phyloP scores from a whole-genome alignment of 2,888 invertebrate species.

The Lucinisca nassula region DNA sequence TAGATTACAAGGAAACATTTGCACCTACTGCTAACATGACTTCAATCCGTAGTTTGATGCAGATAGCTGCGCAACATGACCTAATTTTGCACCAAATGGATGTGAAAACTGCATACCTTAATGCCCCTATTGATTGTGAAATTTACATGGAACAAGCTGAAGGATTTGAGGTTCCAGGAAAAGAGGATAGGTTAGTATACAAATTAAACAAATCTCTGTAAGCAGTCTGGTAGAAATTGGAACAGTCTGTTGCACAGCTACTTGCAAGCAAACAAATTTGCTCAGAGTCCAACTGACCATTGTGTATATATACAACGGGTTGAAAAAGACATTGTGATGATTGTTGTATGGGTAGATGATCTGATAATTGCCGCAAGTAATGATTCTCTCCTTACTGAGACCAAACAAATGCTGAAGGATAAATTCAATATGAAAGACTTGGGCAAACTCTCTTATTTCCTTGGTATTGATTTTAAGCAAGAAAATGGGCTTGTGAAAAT shows the following conservation, averaged over 20 bases:
- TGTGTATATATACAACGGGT: constrained; percentile 40
- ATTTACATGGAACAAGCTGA: constrained; percentile 65
- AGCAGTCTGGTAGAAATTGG: constrained; percentile 68
- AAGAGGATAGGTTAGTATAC: constrained; percentile 33
- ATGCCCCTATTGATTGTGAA: constrained; percentile 66
- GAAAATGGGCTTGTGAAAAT: neutral
- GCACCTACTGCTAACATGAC: constrained; percentile 65
- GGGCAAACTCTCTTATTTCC: constrained; percentile 41
- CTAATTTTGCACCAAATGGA: constrained; percentile 65
- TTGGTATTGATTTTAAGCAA: constrained; percentile 26
- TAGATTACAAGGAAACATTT: constrained; percentile 72
- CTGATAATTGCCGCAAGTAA: constrained; percentile 27
- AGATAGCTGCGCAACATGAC: constrained; percentile 60
- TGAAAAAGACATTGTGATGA: constrained; percentile 20
- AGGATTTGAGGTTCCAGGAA: constrained; percentile 46
- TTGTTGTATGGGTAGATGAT: constrained; percentile 46
- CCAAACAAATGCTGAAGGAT: constrained; percentile 29
- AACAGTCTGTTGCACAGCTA: constrained; percentile 45
- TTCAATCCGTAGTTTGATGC: constrained; percentile 52
- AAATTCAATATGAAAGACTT: constrained; percentile 61
- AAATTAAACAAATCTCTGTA: constrained; percentile 65
- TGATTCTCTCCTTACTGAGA: neutral
- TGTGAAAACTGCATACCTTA: constrained; percentile 64
- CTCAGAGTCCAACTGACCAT: constrained; percentile 28
- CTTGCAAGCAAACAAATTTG: constrained; percentile 40